Evolutionary conservation across 92 coral and sea anemone genomes (phyloP).

Genomic region (Scolanthus callimorphus): DNA sequence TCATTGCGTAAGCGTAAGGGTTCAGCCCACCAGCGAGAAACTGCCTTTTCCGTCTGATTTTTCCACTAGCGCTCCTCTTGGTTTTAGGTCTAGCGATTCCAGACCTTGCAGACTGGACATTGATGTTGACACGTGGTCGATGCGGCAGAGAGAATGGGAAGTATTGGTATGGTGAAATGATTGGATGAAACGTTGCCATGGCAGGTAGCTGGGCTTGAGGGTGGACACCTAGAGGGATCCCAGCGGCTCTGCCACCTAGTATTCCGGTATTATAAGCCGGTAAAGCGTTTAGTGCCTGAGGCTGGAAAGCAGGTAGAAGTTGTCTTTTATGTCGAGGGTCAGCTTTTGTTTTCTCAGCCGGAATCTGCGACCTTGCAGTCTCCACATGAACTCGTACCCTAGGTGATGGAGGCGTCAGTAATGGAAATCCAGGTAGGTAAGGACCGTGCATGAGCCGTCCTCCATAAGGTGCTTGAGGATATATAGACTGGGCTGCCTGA

Average conservation of each 20-base stretch:
- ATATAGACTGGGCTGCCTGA: background rate
- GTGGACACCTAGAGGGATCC: slow-evolving; percentile 1
- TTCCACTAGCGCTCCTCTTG: slow-evolving; percentile 20
- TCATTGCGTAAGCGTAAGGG: slow-evolving; percentile 24
- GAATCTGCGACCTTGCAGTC: slow-evolving; percentile 78
- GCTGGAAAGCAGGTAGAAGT: slow-evolving; percentile 41
- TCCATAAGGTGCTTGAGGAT: slow-evolving; percentile 17
- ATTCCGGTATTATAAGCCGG: slow-evolving; percentile 15
- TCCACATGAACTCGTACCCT: slow-evolving; percentile 80
- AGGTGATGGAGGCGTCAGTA: slow-evolving; percentile 24
- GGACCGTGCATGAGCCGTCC: slow-evolving; percentile 12
- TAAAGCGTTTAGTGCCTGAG: slow-evolving; percentile 18
- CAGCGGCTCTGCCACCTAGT: background rate
- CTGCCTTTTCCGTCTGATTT: slow-evolving; percentile 38
- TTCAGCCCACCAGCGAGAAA: slow-evolving; percentile 14
- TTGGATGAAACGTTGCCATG: background rate
- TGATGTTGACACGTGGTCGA: slow-evolving; percentile 89
- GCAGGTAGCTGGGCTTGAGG: slow-evolving; percentile 8
- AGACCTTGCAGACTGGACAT: slow-evolving; percentile 87
- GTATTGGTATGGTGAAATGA: slow-evolving; percentile 27
- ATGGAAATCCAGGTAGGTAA: slow-evolving; percentile 2
- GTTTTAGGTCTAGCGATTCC: slow-evolving; percentile 36
- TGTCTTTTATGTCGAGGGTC: slow-evolving; percentile 46
- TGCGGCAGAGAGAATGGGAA: slow-evolving; percentile 20
- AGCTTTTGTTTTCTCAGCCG: slow-evolving; percentile 6